Base-by-base conservation (phyloP, 2,113 vertebrate genomes). In the Ahaetulla prasina region DNA sequence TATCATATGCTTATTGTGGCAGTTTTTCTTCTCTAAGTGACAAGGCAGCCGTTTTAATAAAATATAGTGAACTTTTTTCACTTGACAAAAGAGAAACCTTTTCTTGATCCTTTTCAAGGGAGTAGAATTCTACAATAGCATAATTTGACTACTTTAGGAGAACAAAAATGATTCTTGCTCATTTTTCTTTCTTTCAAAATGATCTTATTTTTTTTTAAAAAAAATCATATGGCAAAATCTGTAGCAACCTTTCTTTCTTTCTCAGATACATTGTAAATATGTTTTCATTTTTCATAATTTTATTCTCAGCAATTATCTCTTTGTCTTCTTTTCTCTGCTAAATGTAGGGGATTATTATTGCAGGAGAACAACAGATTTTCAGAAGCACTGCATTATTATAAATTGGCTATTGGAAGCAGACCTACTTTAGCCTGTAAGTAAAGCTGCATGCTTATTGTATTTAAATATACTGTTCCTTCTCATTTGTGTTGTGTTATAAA, bases 371-470 rank as follows among this genome's bases (percentile, higher is more conserved):
- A 98, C 98, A 98, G 99, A 94, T 99, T 99, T 97, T 97, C 98
- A 47, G 99, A 99, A 97, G 99, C 99, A 0, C 97, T 99, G 39
- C 98, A 99, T 98, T 99, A 99, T 97, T 99, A 99, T 96, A 99
- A 99, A 96, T 96, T 99, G 98, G 99, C 99, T 60, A 98, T 99
- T 91, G 98, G 98, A 95, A 99, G 99, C 97, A 98, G 99, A 97
- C 99, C 99, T 94, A 99, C 99, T 54, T 97, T 99, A 96, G 99
- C 99, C 96, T 99, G 99, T 99, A 98, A 99, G 99, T 99, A 98
- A 96, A 95, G 94, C 91, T 94, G 55, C 94, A 9, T 27, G 8
- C 45, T 89, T 47, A 43, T 89, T 89, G 93, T 94, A 94, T 97
- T 97, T 95, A 92, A 90, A 88, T 85, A 91, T 49, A 63, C 87